Percentiles rank a stretch among this genome's conserved stretches.
Conservation (phyloP, 2,888 invertebrate species). For the Hirtodrosophila histrioides region DNA sequence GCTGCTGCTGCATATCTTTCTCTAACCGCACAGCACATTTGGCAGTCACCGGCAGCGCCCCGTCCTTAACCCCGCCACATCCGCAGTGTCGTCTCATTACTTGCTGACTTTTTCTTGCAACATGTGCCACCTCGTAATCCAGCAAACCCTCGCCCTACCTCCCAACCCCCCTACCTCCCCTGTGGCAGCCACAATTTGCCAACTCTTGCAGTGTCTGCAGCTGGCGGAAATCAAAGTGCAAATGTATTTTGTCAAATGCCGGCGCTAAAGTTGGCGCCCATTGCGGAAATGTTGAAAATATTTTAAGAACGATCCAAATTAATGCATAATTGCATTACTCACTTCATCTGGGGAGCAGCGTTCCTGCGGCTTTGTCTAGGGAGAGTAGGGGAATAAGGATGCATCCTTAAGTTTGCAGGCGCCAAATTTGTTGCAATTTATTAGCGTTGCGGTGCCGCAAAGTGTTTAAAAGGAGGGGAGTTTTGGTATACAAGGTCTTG, state of each 20-base stretch:
- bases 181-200: conserved; percentile 5
- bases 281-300: conserved; percentile 61
- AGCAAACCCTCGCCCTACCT: background rate
- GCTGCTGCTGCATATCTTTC: conserved; percentile 26
- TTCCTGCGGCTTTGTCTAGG: conserved; percentile 5
- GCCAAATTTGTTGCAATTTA: conserved; percentile 71
- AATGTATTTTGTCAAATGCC: conserved; percentile 73
- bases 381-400: background rate
- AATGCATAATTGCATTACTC: conserved; percentile 77
- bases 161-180: no score
- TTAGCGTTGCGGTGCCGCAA: conserved; percentile 34
- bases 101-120: conserved; percentile 23
- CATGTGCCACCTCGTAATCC: conserved; percentile 2
- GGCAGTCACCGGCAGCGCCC: conserved; percentile 31
- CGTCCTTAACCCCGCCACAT: background rate
- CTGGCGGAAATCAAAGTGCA: conserved; percentile 72
- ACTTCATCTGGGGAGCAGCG: conserved; percentile 45
- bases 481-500: no score
- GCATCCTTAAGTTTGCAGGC: conserved; percentile 18
- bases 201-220: conserved; percentile 18
- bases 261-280: conserved; percentile 50
- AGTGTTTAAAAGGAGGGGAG: no score
- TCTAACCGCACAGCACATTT: conserved; percentile 38
- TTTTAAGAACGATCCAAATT: conserved; percentile 58
- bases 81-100: conserved; percentile 20